These are phyloP conservation scores for Pampus argenteus DNA, from an alignment of 2,797 vertebrate genomes.

Conservation along the genomic window DNA sequence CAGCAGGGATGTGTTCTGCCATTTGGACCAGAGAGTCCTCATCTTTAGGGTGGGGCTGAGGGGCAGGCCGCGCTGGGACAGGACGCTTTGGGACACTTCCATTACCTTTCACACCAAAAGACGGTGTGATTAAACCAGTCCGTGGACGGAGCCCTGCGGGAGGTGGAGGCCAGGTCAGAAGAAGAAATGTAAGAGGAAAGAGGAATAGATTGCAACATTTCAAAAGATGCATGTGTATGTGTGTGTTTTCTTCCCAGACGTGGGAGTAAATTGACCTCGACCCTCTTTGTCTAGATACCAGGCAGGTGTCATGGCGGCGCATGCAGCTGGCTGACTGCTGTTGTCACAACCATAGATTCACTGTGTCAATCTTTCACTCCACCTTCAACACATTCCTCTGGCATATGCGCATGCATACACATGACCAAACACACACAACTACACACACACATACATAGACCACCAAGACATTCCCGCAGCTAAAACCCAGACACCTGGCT, in stretches of 20 bases:
- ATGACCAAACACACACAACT: slow-evolving; percentile 41
- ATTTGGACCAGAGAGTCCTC: slow-evolving; percentile 93
- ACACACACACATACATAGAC: slow-evolving; percentile 36
- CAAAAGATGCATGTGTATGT: neutral
- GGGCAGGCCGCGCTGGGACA: slow-evolving; percentile 62
- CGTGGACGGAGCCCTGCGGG: slow-evolving; percentile 59
- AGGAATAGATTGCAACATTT: neutral
- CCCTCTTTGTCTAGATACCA: slow-evolving; percentile 55
- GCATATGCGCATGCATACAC: slow-evolving; percentile 45
- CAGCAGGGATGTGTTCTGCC: slow-evolving; percentile 95
- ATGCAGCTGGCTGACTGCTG: slow-evolving; percentile 53
- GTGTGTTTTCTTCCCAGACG: slow-evolving; percentile 49
- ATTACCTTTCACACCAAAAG: slow-evolving; percentile 84
- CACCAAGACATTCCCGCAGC: slow-evolving; percentile 49
- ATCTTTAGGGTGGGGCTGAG: slow-evolving; percentile 85
- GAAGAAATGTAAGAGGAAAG: neutral
- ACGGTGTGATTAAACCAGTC: slow-evolving; percentile 73
- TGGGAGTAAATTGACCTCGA: slow-evolving; percentile 65
- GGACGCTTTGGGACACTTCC: slow-evolving; percentile 68
- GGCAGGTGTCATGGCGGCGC: slow-evolving; percentile 56
- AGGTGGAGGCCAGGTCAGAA: neutral
- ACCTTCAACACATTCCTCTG: slow-evolving; percentile 60
- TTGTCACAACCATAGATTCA: slow-evolving; percentile 67
- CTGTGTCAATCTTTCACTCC: slow-evolving; percentile 53
- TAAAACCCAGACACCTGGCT: slow-evolving; percentile 70